Base-by-base conservation (phyloP, 1,140 invertebrate species). In the Aphelenchoides avenae region DNA sequence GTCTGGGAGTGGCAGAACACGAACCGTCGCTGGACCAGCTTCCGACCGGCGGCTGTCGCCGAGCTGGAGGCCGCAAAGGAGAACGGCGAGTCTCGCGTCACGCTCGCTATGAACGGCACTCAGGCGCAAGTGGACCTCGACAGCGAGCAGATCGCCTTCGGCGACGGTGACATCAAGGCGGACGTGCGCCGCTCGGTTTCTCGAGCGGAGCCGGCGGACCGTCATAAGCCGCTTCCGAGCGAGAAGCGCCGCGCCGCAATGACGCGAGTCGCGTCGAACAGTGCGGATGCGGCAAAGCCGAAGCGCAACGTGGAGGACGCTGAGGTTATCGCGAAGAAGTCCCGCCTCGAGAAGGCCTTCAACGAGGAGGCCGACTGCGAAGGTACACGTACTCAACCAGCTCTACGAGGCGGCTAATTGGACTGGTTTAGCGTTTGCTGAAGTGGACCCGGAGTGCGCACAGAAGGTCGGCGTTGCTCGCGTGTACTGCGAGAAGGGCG, bases 401-500 rank as follows among this genome's bases (percentile, higher is more conserved):
- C 0, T 15, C 18, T 13, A 31, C 26, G 39, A 41, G 18, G 44
- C 44, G 20, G 44, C 18, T 3, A 33, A n/a, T n/a, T n/a, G n/a
- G n/a, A n/a, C n/a, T n/a, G n/a, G n/a, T n/a, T n/a, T n/a, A n/a
- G 30, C 26, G 20, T 36, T 49, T 52, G 49, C 39, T 31, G 39
- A 30, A 11, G 41, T 36, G 30, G 40, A 63, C 36, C n/a, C n/a
- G 11, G 52, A 61, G 43, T 31, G 22, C 30, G n/a, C 4, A 20
- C 15, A 60, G 7, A 46, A 47, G 41, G 18, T 33, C 18, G 55
- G 2, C 13, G 57, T 3, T 11, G 52, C 29, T 15, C 49, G 24
- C 11, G 52, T 60, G 9, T 60, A 60, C 27, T 33, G 61, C 11
- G 58, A 22, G 4, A 47, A 61, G 5, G 57, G 77, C 49, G 65